phyloP scores from a whole-genome alignment of 2,888 invertebrate species.

The Macrosiphum euphorbiae region DNA sequence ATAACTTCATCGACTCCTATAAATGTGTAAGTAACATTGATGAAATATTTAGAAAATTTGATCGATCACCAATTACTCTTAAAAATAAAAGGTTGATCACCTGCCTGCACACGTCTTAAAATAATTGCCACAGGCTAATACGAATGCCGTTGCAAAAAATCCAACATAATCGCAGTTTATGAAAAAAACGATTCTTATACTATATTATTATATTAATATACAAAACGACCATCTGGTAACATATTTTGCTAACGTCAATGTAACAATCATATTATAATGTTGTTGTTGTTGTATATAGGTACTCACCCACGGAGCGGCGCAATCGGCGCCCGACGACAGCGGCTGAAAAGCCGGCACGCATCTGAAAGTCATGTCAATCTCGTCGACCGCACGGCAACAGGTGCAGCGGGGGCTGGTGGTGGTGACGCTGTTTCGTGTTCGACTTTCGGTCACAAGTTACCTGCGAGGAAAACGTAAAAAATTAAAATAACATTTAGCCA shows the following conservation, averaged over 20 bases:
- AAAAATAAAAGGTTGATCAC: background rate
- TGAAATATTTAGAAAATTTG: background rate
- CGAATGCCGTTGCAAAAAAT: too few relatives aligned
- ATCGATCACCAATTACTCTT: background rate
- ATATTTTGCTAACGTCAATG: background rate
- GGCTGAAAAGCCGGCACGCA: conserved; percentile 79
- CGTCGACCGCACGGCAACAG: conserved; percentile 66
- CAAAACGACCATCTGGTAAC: background rate
- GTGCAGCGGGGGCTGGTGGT: conserved; percentile 60
- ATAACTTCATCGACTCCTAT: background rate
- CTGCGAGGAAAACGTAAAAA: conserved; percentile 21
- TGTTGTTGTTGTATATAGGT: background rate
- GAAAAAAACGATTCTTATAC: background rate
- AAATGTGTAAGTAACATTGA: background rate
- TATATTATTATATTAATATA: too few relatives aligned
- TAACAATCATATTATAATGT: background rate
- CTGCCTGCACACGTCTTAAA: background rate
- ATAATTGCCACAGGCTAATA: background rate
- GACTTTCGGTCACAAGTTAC: conserved; percentile 51
- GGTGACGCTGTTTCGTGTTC: conserved; percentile 21
- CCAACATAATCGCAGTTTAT: background rate
- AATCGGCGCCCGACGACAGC: conserved; percentile 74
- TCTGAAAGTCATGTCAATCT: conserved; percentile 77
- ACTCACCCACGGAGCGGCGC: conserved; percentile 80
- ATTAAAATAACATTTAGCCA: background rate